Percentiles rank a stretch among this genome's conserved stretches.
Evolutionary conservation across 2,888 invertebrate genomes (phyloP).

Genomic region (Calephelis perditalis): DNA sequence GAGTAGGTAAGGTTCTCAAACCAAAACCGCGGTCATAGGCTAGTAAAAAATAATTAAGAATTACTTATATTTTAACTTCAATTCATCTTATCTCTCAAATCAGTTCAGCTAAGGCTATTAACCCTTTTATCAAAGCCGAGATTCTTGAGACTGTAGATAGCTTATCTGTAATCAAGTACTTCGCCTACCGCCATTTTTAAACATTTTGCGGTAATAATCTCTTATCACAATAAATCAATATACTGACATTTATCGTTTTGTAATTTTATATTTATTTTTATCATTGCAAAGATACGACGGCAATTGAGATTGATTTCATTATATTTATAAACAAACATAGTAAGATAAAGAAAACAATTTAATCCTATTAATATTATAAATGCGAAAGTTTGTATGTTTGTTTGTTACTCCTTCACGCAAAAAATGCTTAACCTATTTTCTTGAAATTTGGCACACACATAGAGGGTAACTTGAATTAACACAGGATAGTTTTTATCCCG

Average conservation of each 20-base stretch:
- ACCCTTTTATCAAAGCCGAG: constrained; percentile 8
- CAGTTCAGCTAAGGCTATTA: constrained; percentile 2
- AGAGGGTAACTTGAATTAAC: too few species aligned
- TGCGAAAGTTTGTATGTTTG: too few species aligned
- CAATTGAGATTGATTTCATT: not conserved
- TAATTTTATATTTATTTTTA: not conserved
- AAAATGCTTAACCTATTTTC: too few species aligned
- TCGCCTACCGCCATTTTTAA: not conserved
- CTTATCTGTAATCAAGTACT: constrained; percentile 7
- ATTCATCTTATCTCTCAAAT: not conserved
- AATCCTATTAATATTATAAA: too few species aligned
- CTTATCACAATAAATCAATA: constrained; percentile 10
- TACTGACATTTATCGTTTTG: constrained; percentile 7
- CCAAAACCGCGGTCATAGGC: too few species aligned
- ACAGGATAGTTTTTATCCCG: too few species aligned
- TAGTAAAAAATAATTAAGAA: too few species aligned
- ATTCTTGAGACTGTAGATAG: not conserved
- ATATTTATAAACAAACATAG: not conserved
- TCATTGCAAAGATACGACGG: not conserved
- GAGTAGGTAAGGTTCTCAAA: too few species aligned
- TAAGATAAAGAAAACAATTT: too few species aligned
- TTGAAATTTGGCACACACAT: too few species aligned
- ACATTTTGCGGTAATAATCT: too few species aligned
- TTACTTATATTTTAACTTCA: not conserved
- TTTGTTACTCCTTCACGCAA: too few species aligned